Percentiles rank a stretch among this genome's conserved stretches.
Conservation (phyloP, 2,113 vertebrate species). For the Cololabis saira region DNA sequence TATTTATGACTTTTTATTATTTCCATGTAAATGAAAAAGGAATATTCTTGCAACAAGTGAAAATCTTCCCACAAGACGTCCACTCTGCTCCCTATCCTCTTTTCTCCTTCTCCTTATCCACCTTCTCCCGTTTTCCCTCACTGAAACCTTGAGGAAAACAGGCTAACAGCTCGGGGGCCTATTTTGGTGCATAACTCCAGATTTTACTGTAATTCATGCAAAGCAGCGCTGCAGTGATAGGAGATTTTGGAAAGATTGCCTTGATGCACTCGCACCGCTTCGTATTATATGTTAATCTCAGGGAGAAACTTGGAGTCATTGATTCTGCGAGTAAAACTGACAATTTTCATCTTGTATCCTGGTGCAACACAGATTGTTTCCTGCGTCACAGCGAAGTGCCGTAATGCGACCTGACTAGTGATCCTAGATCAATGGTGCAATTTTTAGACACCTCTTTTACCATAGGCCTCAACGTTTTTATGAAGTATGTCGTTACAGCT, state of each 20-base stretch:
- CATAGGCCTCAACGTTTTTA: slow-evolving; percentile 44
- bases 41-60: slow-evolving; percentile 58
- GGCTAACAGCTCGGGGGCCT: slow-evolving; percentile 74
- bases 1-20: slow-evolving; percentile 55
- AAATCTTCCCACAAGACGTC: slow-evolving; percentile 59
- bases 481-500: slow-evolving; percentile 50
- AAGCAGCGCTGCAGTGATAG: slow-evolving; percentile 63
- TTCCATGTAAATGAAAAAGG: slow-evolving; percentile 59
- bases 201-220: slow-evolving; percentile 77
- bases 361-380: slow-evolving; percentile 34
- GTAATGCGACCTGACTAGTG: slow-evolving; percentile 36
- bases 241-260: slow-evolving; percentile 68
- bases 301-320: slow-evolving; percentile 58
- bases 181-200: slow-evolving; percentile 66
- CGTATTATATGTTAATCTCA: slow-evolving; percentile 67
- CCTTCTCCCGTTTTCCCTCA: slow-evolving; percentile 23
- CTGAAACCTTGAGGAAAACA: slow-evolving; percentile 72
- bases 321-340: slow-evolving; percentile 67
- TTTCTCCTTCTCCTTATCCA: slow-evolving; percentile 8
- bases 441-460: slow-evolving; percentile 25
- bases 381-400: background rate
- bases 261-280: slow-evolving; percentile 66
- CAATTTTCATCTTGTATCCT: slow-evolving; percentile 59
- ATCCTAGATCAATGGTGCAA: slow-evolving; percentile 39
- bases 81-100: slow-evolving; percentile 31